A percentile compares a stretch with the other conserved stretches of the same genome.
Evolutionary conservation across 2,888 invertebrate genomes (phyloP).

Genomic region (Lithosia quadra): DNA sequence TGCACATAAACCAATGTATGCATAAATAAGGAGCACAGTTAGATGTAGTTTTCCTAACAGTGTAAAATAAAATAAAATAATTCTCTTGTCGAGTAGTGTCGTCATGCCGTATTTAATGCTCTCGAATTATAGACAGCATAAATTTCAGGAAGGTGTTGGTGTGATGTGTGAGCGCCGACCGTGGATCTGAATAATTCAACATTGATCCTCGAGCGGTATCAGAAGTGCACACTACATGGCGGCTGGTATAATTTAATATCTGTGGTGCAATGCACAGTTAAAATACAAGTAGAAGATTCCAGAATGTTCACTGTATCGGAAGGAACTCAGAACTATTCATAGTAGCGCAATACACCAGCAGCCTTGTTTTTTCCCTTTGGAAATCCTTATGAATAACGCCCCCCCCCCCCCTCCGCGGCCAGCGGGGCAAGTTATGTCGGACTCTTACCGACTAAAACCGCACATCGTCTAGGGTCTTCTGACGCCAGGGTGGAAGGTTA

Average conservation of each 20-base stretch:
- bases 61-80: too few species aligned
- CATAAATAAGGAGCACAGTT: too few species aligned
- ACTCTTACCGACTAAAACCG: too few species aligned
- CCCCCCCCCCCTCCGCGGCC: too few species aligned
- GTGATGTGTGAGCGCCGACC: neutral
- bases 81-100: neutral
- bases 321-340: neutral
- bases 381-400: neutral
- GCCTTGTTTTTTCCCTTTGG: neutral
- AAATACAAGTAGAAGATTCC: neutral
- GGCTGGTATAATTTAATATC: neutral
- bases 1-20: too few species aligned
- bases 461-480: too few species aligned
- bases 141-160: neutral
- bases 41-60: too few species aligned
- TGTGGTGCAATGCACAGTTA: neutral
- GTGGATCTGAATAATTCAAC: slow-evolving; percentile 1
- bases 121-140: neutral
- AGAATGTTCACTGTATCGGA: neutral
- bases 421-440: too few species aligned
- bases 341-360: neutral
- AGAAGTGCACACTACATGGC: neutral
- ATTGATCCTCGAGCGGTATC: neutral
- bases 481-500: too few species aligned
- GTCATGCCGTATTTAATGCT: neutral